Base-by-base conservation (phyloP, 2,797 vertebrate species). In the Oreortyx pictus region DNA sequence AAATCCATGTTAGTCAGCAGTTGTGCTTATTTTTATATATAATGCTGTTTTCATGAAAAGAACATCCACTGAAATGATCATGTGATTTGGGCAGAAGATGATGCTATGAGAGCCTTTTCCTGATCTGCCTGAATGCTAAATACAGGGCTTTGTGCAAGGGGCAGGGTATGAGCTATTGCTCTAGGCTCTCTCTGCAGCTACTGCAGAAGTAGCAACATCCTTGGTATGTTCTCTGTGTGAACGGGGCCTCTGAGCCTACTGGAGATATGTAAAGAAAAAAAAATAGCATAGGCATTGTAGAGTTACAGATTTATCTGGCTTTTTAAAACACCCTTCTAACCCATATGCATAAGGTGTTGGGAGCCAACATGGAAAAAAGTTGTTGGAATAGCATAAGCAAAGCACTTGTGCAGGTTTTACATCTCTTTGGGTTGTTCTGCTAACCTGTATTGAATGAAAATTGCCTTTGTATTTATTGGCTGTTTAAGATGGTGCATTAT, bases 1-100 rank as follows among this genome's bases (percentile, higher is more conserved):
- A 94, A 89, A 78, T 43, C 6, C 19, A 59, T 17, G 14, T 94
- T 94, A 94, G 71, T 92, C 81, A 83, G 9, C 64, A 5, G 61
- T 60, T 89, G 2, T 75, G 46, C 6, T 8, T 50, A 35, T 82
- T 78, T 17, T 20, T 39, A 12, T 46, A 3, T 14, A 8, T 66
- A 3, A 20, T 2, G 3, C 9, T 5, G 19, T 76, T 22, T 16
- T 8, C 5, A 4, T 5, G 1, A 65, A 73, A 88, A 82, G 20
- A 79, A 14, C 2, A 14, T 5, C 9, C 8, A 35, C 13, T 61
- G 10, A 41, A 79, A 65, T 9, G 29, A 9, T 68, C 0, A 11
- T 75, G 76, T 67, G 9, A 49, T 79, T 64, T 61, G 7, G 17
- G 37, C 9, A 82, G 71, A 81, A 80, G 49, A 67, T 6, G 6